Evolutionary conservation across 2,797 vertebrate genomes (phyloP).

Genomic region (Hafferia zeledoni): DNA sequence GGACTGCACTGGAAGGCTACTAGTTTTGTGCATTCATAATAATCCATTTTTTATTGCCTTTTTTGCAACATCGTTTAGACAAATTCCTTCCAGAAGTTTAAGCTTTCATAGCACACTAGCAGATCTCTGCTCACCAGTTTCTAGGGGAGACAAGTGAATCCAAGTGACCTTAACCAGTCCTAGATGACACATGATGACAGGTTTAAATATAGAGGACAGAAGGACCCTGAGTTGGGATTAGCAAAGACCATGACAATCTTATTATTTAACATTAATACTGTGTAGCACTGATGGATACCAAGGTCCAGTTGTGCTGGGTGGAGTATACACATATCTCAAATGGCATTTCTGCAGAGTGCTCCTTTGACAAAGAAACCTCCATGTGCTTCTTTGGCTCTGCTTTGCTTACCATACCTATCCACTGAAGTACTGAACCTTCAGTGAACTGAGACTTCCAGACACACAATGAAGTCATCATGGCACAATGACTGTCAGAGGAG

Average conservation of each 20-base stretch:
- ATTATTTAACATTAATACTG: background rate
- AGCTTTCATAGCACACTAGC: background rate
- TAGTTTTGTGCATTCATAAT: background rate
- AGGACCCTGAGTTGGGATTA: background rate
- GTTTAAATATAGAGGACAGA: background rate
- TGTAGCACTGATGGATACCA: background rate
- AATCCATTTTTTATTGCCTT: background rate
- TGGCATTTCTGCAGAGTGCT: background rate
- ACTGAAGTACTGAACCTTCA: background rate
- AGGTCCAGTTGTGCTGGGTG: background rate
- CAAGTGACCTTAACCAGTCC: background rate
- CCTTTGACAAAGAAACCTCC: background rate
- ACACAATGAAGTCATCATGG: background rate
- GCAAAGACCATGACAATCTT: background rate
- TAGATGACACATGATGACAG: background rate
- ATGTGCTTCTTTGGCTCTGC: background rate
- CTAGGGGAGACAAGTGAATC: background rate
- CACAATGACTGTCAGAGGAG: background rate
- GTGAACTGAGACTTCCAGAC: background rate
- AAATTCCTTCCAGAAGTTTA: background rate
- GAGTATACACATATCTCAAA: background rate
- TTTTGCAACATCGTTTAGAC: background rate
- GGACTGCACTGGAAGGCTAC: background rate
- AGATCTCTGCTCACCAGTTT: background rate
- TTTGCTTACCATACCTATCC: background rate